Percentiles rank a stretch among this genome's conserved stretches.
These are phyloP conservation scores for Halcyon malimbica DNA, from an alignment of 2,113 vertebrate species.

Conservation along the genomic window DNA sequence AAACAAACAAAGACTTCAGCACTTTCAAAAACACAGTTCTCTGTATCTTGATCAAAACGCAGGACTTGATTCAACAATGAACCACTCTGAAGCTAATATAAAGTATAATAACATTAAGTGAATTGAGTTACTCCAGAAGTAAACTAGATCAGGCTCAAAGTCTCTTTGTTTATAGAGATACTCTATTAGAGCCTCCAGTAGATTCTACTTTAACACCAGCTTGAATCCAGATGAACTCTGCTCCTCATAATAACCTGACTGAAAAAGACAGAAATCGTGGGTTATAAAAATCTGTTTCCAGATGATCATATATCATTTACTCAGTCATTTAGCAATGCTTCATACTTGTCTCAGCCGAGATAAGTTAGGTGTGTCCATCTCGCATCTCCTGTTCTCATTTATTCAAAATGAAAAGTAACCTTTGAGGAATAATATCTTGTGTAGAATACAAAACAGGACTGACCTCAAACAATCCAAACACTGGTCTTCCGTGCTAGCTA, in stretches of 20 bases:
- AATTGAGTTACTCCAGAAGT: background rate
- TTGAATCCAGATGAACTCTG: background rate
- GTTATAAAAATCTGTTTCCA: background rate
- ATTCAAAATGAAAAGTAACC: slow-evolving; percentile 8
- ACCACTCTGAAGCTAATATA: background rate
- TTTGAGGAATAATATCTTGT: background rate
- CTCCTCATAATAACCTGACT: background rate
- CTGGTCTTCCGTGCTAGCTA: background rate
- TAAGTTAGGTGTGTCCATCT: background rate
- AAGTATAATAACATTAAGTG: background rate
- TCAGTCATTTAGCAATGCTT: background rate
- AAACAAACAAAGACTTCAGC: slow-evolving; percentile 30
- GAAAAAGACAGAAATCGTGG: background rate
- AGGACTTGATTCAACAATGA: background rate
- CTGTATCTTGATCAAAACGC: background rate
- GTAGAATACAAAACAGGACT: background rate
- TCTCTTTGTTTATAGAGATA: background rate
- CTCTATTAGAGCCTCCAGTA: background rate
- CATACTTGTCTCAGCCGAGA: background rate
- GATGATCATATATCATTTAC: background rate
- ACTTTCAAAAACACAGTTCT: background rate
- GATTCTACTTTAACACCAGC: background rate
- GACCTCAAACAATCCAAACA: background rate
- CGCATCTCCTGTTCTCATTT: background rate
- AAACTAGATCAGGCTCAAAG: background rate